Base-by-base conservation (phyloP, 1,140 invertebrate species). In the Calephelis nemesis region DNA sequence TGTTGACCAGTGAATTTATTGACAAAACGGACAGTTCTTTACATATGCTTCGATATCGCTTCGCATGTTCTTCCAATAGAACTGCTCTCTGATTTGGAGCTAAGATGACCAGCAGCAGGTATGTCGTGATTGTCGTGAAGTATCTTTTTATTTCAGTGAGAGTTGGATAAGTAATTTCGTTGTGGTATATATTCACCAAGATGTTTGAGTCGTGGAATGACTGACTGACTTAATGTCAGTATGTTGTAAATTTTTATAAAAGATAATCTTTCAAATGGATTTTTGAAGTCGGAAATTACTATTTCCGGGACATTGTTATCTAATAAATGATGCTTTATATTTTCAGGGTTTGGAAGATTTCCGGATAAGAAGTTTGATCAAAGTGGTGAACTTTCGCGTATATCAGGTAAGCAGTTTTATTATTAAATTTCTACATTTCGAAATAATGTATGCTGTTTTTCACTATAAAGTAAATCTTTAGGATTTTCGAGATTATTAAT, bases 281-380 rank as follows among this genome's bases (percentile, higher is more conserved):
- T 60, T 19, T 39, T 60, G 15, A 60, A 60, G 54, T 60, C 19
- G 15, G 54, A 60, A 11, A 60, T 30, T 19, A 10, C 39, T 30
- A 60, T 60, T 10, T 60, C 54, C 7, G 15, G 15, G 7, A 60
- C 10, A 10, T 30, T 39, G 7, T 19, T 60, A 30, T 11, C 15
- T 30, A 30, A 11, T 6, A 60, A 11, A 19, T n/a, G 39, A 3
- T 60, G 7, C 15, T 11, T 60, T 60, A 30, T 39, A 15, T 60
- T 60, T 60, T 60, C 39, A 60, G 39, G 39, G 54, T 60, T 60
- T 15, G 7, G 54, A 60, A 60, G 15, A 60, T 60, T 60, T 60
- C 54, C 10, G 54, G 54, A 19, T 60, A 60, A 11, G 54, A 60
- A 5, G 54, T 19, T 60, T 60, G 15, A 8, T 60, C 54, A 60